Evolutionary conservation across 1,140 invertebrate genomes (phyloP).

Genomic region (Procambarus virginalis): DNA sequence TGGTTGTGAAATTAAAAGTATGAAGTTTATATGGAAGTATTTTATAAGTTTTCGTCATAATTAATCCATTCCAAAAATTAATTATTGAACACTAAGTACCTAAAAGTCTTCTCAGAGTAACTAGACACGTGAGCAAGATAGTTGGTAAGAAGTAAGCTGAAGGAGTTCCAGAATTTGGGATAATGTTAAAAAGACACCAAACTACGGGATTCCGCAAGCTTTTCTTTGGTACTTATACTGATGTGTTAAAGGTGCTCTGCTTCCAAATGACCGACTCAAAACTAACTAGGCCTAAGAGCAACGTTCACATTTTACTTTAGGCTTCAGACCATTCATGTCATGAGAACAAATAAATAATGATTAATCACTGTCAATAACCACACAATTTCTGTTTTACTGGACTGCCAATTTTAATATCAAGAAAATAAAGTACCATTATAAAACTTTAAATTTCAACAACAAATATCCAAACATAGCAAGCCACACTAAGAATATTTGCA

Average conservation of each 20-base stretch:
- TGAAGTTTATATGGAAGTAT: not conserved
- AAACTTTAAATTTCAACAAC: not conserved
- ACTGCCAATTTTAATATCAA: not conserved
- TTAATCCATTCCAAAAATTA: not conserved
- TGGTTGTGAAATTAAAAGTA: not conserved
- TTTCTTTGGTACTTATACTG: constrained; percentile 56
- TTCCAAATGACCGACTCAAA: constrained; percentile 1
- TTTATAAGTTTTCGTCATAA: not conserved
- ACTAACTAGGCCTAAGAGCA: not conserved
- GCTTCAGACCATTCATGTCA: not conserved
- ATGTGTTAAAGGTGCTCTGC: constrained; percentile 30
- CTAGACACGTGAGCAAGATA: constrained; percentile 4
- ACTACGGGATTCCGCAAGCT: constrained; percentile 33
- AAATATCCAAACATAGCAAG: not conserved
- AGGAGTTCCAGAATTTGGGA: constrained; percentile 19
- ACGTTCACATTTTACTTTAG: not conserved
- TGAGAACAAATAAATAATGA: not conserved
- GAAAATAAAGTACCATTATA: not conserved
- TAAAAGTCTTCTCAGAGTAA: not conserved
- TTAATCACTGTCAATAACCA: not conserved
- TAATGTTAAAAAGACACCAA: constrained; percentile 13
- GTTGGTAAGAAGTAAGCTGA: constrained; percentile 28
- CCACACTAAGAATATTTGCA: not conserved
- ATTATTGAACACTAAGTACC: not conserved
- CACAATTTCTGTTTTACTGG: not conserved